These are phyloP conservation scores for Sarcophaga variegata DNA, from an alignment of 2,888 invertebrate genomes.

Conservation along the genomic window DNA sequence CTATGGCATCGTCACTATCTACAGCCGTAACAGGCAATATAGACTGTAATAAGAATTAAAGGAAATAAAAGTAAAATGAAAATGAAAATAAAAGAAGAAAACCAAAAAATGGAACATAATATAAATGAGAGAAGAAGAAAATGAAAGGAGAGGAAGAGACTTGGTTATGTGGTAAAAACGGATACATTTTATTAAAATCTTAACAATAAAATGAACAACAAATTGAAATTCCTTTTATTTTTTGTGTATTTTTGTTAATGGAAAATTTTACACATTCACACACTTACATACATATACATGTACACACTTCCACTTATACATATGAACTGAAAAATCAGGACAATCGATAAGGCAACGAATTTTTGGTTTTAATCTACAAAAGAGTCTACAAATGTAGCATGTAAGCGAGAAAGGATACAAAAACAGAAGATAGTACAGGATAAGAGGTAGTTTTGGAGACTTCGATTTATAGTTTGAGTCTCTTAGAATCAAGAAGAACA, in stretches of 20 bases:
- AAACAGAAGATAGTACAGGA: conserved; percentile 1
- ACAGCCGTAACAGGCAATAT: conserved; percentile 38
- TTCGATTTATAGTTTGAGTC: no score
- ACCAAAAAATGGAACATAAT: conserved; percentile 1
- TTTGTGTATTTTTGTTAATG: conserved; percentile 32
- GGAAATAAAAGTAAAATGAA: conserved; percentile 2
- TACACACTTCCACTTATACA: background rate
- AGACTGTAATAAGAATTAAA: conserved; percentile 3
- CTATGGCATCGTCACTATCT: conserved; percentile 35
- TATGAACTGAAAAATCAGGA: conserved; percentile 23
- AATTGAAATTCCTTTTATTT: conserved; percentile 59
- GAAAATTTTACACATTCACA: conserved; percentile 16
- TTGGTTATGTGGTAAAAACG: background rate
- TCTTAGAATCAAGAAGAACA: no score
- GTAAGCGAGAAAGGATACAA: conserved; percentile 40
- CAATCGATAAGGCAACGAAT: conserved; percentile 3
- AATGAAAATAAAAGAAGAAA: background rate
- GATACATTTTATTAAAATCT: conserved; percentile 66
- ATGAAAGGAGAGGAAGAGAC: background rate
- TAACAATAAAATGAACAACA: conserved; percentile 65
- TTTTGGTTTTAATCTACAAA: conserved; percentile 35
- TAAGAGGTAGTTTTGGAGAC: no score
- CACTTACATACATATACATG: background rate
- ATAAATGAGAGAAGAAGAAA: background rate
- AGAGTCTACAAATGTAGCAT: conserved; percentile 28